Conservation (phyloP, 2,797 vertebrate genomes). For the Rhynchonycteris naso region DNA sequence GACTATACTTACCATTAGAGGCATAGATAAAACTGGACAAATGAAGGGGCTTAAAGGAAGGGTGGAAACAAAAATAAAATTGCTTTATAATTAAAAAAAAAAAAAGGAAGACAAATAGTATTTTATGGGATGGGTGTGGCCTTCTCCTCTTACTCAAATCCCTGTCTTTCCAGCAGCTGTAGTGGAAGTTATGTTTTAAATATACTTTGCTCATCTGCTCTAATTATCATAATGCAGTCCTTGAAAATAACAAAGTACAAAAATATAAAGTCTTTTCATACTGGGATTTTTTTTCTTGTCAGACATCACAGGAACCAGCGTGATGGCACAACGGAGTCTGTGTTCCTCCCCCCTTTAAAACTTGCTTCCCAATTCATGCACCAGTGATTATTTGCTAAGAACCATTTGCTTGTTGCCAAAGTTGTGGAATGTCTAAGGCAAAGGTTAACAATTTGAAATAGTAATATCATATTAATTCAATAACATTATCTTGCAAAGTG, state of each 20-base stretch:
- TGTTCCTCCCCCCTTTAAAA: background rate
- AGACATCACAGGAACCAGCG: background rate
- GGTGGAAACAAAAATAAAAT: background rate
- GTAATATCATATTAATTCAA: background rate
- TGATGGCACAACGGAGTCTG: background rate
- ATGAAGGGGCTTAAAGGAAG: background rate
- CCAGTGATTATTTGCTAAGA: background rate
- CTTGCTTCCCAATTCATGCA: background rate
- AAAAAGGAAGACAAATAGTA: background rate
- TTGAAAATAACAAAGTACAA: conserved; percentile 39
- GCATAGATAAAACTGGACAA: background rate
- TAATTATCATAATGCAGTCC: background rate
- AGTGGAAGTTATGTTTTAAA: background rate
- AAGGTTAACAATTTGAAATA: background rate
- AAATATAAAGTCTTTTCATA: background rate
- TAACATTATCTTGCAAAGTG: background rate
- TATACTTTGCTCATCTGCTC: background rate
- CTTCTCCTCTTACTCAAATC: background rate
- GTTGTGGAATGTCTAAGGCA: background rate
- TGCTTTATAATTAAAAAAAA: background rate
- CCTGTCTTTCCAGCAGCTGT: background rate
- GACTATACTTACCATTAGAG: background rate
- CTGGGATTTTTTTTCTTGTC: background rate
- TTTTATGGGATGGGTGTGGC: background rate
- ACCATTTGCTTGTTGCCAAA: background rate